Evolutionary conservation across 2,888 invertebrate species (phyloP).

Genomic region (Zootermopsis nevadensis): DNA sequence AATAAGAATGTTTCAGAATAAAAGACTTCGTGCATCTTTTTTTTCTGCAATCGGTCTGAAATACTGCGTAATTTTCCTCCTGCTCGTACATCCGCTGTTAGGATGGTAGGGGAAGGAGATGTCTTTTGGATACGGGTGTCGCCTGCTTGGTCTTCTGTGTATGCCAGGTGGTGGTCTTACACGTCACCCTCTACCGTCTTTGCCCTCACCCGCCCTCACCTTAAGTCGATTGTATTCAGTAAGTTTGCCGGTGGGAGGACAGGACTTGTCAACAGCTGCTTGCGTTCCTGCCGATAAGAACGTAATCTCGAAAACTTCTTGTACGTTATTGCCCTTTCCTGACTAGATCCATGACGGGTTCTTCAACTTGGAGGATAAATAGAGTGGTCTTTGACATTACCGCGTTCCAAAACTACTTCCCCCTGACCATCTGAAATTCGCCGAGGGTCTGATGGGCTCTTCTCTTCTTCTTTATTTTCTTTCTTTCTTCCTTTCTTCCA

Average conservation of each 20-base stretch:
- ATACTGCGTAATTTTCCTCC: conserved; percentile 8
- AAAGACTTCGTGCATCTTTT: not conserved
- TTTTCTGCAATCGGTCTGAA: conserved; percentile 1
- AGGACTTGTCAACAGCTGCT: conserved; percentile 31
- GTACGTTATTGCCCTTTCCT: conserved; percentile 6
- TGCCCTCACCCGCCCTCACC: conserved; percentile 14
- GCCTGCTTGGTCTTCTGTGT: not conserved
- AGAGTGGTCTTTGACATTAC: not conserved
- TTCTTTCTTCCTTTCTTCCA: no score
- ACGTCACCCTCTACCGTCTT: conserved; percentile 4
- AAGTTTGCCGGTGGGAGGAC: not conserved
- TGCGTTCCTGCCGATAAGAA: conserved; percentile 31
- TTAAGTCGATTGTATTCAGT: conserved; percentile 28
- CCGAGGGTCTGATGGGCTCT: no score
- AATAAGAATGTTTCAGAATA: not conserved
- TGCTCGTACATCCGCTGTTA: not conserved
- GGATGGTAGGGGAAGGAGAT: not conserved
- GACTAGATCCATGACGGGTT: conserved; percentile 11
- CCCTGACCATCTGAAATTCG: no score
- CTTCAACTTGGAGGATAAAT: not conserved
- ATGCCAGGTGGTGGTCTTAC: conserved; percentile 31
- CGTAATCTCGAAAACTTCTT: conserved; percentile 9
- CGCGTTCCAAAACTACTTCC: no score
- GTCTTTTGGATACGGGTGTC: conserved; percentile 4
- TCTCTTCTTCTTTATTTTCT: no score